These are phyloP conservation scores for Ephydatia muelleri DNA, from an alignment of 37 sponge, comb jelly and placozoan genomes.

Conservation along the genomic window DNA sequence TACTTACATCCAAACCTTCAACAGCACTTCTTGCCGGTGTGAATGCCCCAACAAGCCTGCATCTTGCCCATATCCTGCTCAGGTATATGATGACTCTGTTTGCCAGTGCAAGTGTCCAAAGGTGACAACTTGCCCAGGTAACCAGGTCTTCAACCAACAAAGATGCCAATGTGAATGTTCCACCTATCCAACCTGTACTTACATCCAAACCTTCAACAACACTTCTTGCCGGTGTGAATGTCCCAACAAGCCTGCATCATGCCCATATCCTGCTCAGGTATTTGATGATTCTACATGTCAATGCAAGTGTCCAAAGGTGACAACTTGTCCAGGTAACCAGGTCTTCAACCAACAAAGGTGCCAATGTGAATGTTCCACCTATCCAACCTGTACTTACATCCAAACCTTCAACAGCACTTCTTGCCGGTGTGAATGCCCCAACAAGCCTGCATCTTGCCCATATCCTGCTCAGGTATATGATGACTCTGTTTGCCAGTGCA, in stretches of 20 bases:
- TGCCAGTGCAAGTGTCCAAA: constrained; percentile 14
- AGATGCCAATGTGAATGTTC: constrained; percentile 13
- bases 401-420: neutral
- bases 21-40: neutral
- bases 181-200: neutral
- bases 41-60: constrained; percentile 1
- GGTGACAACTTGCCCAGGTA: neutral
- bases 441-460: neutral
- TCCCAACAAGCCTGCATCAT: neutral
- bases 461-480: constrained; percentile 6
- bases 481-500: neutral
- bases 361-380: neutral
- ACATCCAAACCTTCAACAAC: neutral
- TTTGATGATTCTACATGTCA: constrained; percentile 2
- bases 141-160: neutral
- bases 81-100: neutral
- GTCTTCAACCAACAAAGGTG: neutral
- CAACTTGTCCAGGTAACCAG: neutral
- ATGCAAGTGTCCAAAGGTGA: neutral
- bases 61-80: neutral
- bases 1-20: neutral
- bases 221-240: constrained; percentile 10
- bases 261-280: neutral
- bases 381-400: neutral
- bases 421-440: constrained; percentile 2